These are phyloP conservation scores for Beaufortia kweichowensis DNA, from an alignment of 2,113 vertebrate species.

Conservation along the genomic window DNA sequence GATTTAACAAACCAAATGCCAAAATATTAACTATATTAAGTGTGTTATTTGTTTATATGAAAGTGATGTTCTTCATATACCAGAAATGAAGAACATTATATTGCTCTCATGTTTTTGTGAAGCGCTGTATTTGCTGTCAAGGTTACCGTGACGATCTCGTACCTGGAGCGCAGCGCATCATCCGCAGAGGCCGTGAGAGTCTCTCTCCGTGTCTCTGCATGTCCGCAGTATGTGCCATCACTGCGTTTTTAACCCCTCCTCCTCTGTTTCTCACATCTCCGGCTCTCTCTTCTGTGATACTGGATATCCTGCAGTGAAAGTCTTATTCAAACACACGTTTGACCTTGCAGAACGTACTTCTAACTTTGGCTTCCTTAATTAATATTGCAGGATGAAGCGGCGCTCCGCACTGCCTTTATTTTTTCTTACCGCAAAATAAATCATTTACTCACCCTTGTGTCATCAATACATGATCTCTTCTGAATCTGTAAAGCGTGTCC, in stretches of 20 bases:
- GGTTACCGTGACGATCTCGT: conserved; percentile 7
- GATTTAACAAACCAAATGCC: too few relatives aligned
- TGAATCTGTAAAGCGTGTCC: too few relatives aligned
- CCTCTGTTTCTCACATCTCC: conserved; percentile 33
- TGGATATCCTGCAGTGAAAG: conserved; percentile 42
- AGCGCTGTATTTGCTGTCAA: not conserved
- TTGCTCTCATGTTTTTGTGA: too few relatives aligned
- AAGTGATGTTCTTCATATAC: not conserved
- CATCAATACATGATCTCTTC: too few relatives aligned
- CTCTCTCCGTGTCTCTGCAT: conserved; percentile 4
- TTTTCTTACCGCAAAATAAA: too few relatives aligned
- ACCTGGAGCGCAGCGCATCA: not conserved
- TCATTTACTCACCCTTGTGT: too few relatives aligned
- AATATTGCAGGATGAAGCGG: conserved; percentile 1
- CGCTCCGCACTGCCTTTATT: too few relatives aligned
- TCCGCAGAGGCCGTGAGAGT: not conserved
- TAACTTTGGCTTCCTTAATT: conserved; percentile 5
- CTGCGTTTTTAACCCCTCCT: conserved; percentile 24
- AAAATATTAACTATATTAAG: too few relatives aligned
- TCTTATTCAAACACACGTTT: conserved; percentile 10
- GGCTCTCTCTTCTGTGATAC: conserved; percentile 55
- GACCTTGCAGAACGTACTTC: conserved; percentile 16
- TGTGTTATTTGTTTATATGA: too few relatives aligned
- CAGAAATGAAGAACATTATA: too few relatives aligned
- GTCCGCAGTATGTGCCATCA: conserved; percentile 8